phyloP scores from a whole-genome alignment of 2,888 invertebrate genomes.

The Octonoba sinensis region DNA sequence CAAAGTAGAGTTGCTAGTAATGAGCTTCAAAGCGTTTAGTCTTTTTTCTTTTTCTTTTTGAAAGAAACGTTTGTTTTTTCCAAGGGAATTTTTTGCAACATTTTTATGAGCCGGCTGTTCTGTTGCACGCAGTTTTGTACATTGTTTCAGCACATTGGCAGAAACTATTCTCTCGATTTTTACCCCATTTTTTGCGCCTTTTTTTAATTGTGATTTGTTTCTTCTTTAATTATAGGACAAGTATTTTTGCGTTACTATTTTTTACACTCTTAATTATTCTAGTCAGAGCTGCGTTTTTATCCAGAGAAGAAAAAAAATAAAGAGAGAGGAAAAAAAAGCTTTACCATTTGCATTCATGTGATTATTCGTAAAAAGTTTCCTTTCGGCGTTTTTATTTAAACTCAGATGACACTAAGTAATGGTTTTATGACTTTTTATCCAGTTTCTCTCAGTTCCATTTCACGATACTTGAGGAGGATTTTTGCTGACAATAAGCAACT shows the following conservation, averaged over 20 bases:
- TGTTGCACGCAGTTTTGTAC: constrained; percentile 42
- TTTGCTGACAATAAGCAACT: too few species aligned
- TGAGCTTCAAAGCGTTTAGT: constrained; percentile 52
- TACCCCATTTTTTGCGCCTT: constrained; percentile 4
- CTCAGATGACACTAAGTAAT: constrained; percentile 54
- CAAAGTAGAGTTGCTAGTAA: constrained; percentile 50
- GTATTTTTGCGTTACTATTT: constrained; percentile 57
- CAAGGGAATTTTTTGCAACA: constrained; percentile 15
- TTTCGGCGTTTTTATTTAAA: not conserved
- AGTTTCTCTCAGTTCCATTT: constrained; percentile 17
- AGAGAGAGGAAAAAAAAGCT: constrained; percentile 4
- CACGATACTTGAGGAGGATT: too few species aligned
- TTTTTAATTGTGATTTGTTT: constrained; percentile 60
- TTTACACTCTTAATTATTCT: constrained; percentile 54
- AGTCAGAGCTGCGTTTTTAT: constrained; percentile 44
- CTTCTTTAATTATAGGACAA: constrained; percentile 21
- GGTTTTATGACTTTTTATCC: constrained; percentile 51
- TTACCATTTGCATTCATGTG: constrained; percentile 50
- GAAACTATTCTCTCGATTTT: constrained; percentile 6
- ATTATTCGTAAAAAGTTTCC: constrained; percentile 36
- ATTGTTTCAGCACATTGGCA: constrained; percentile 33
- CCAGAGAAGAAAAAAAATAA: too few species aligned
- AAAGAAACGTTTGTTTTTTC: constrained; percentile 11
- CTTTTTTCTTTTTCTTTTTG: constrained; percentile 25
- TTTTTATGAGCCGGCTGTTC: constrained; percentile 37